phyloP scores from a whole-genome alignment of 2,113 vertebrate species.

The Oceanites oceanicus region DNA sequence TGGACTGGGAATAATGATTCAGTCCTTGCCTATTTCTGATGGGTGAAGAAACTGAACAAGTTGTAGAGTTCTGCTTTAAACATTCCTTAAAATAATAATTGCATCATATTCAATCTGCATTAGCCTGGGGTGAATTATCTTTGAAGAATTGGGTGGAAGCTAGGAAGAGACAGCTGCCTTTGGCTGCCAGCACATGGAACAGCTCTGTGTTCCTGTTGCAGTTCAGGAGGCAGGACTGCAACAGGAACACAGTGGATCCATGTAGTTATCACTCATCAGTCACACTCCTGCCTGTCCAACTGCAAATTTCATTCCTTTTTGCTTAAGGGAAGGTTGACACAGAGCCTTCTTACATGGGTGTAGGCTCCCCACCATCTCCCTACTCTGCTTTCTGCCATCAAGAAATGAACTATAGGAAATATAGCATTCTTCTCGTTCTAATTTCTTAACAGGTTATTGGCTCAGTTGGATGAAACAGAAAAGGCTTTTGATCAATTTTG shows the following conservation, averaged over 20 bases:
- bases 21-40: background rate
- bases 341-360: background rate
- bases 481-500: conserved; percentile 93
- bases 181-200: background rate
- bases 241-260: background rate
- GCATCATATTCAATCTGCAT: background rate
- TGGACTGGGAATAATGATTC: background rate
- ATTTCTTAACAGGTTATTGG: conserved; percentile 82
- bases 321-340: background rate
- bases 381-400: background rate
- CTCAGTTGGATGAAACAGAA: conserved; percentile 91
- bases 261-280: background rate
- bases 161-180: background rate
- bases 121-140: background rate
- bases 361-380: background rate
- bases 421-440: background rate
- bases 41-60: background rate
- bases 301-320: background rate
- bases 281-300: background rate
- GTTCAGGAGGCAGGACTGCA: background rate
- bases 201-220: background rate
- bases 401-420: background rate
- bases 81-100: background rate
- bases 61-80: background rate
- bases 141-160: background rate